Evolutionary conservation across 2,888 invertebrate genomes (phyloP), one percentile per base, ranked within the genome.

Genomic region (Pollenia amentaria): DNA sequence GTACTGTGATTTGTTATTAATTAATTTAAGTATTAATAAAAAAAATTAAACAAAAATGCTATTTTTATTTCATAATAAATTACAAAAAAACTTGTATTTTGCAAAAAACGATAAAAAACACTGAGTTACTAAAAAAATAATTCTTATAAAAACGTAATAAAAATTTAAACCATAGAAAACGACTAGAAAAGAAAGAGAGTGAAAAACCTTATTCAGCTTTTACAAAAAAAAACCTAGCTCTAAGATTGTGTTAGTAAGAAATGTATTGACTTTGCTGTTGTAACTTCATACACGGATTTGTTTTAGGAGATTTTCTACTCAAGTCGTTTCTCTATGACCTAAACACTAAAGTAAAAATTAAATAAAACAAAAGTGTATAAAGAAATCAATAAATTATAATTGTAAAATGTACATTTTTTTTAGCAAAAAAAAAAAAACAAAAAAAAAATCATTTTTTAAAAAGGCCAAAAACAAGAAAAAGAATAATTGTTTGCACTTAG

Each of bases 1-100:
- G 87, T 87, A 87, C 87, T 87, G 87, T 87, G 87, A 87, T 87
- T 87, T 87, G 87, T 87, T 87, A 87, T 73, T 78, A 81, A 83
- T 73, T 84, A 84, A 80, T 80, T 87, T 87, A 69, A 69, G 80
- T 81, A 84, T 72, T 87, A 84, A 84, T 55, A 64, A 72, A 65
- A 67, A 11, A 29, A 70, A 18, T 29, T 29, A 75, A 82, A 48
- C 6, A 69, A 69, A 29, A 62, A 62, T 40, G 16, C 38, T 67
- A 73, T 55, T 77, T 87, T 80, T 84, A 80, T 65, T 46, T 73
- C 16, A 57, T 1, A 38, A 12, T 7, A 53, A 46, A 60, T 11
- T 62, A 40, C 11, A 70, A 67, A 57, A 53, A 16, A 75, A 21
- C 1, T 29, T 42, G 48, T 67, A 53, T 46, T 65, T 80, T 73